phyloP scores from a whole-genome alignment of 2,888 invertebrate genomes.

The Oxycera nigricornis region DNA sequence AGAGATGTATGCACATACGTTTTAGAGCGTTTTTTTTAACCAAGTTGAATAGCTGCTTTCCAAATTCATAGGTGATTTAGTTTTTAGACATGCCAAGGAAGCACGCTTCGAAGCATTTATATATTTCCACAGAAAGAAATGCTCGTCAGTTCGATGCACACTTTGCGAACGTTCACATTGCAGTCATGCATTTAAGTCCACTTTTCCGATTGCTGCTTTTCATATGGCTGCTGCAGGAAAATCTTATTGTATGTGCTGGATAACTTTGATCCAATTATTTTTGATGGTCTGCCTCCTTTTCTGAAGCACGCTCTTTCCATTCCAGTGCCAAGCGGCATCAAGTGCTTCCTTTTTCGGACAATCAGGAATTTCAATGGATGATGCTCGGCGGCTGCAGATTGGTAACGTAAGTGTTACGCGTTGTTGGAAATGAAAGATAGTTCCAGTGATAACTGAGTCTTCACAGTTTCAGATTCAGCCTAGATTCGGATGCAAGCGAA shows the following conservation, averaged over 20 bases:
- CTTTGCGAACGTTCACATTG: neutral
- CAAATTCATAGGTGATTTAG: too few species aligned
- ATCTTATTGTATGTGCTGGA: neutral
- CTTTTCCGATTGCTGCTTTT: neutral
- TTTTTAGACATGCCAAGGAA: too few species aligned
- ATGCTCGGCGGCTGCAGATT: conserved; percentile 30
- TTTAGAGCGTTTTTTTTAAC: too few species aligned
- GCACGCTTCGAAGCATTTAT: too few species aligned
- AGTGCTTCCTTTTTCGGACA: neutral
- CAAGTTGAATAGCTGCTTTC: too few species aligned
- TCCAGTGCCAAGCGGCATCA: neutral
- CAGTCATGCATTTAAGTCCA: neutral
- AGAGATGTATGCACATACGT: too few species aligned
- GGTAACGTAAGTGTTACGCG: conserved; percentile 30
- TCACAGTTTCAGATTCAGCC: neutral
- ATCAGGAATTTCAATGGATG: conserved; percentile 25
- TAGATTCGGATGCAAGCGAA: neutral
- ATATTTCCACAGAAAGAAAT: too few species aligned
- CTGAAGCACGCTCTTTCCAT: neutral
- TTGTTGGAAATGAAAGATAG: conserved; percentile 9
- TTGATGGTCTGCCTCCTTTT: neutral
- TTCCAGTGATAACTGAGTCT: neutral
- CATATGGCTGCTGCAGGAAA: neutral
- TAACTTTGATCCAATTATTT: neutral
- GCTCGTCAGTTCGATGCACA: too few species aligned